Conservation (phyloP, 30 jellyfish, hydroid and myxozoan species). For the Nemopilema nomurai region DNA sequence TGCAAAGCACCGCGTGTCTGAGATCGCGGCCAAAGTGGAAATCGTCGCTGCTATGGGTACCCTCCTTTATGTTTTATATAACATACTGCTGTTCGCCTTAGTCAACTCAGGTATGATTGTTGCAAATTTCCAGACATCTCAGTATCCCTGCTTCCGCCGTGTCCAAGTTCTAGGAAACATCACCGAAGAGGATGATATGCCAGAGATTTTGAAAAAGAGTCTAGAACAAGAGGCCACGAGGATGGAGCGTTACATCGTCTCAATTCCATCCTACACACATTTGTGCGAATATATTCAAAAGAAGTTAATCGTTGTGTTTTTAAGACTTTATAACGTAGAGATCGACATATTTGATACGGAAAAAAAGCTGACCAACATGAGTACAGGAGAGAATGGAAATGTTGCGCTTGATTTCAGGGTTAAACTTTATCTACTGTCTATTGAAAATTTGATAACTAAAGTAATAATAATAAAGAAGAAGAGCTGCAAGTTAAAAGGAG, state of each 20-base stretch:
- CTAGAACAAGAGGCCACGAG: neutral
- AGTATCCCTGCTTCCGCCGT: constrained; percentile 18
- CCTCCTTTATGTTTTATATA: neutral
- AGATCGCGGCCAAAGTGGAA: neutral
- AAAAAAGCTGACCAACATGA: neutral
- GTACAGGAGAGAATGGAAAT: neutral
- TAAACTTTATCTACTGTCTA: constrained; percentile 14
- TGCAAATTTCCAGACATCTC: neutral
- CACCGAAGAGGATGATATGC: neutral
- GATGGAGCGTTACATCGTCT: neutral
- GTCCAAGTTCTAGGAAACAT: neutral
- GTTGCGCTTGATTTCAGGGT: neutral
- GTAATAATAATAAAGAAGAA: neutral
- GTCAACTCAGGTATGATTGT: neutral
- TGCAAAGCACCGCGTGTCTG: neutral
- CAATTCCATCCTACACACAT: neutral
- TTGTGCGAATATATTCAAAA: constrained; percentile 26
- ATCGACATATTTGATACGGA: neutral
- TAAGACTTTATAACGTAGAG: neutral
- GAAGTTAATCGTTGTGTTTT: constrained; percentile 14
- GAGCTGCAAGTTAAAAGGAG: constrained; percentile 6
- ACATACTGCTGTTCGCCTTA: neutral
- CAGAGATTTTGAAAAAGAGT: neutral
- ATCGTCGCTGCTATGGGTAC: neutral
- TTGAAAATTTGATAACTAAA: constrained; percentile 8